A percentile compares a stretch with the other conserved stretches of the same genome.
These are phyloP conservation scores for Drosophila triauraria DNA, from an alignment of 1,140 invertebrate genomes.

Conservation along the genomic window DNA sequence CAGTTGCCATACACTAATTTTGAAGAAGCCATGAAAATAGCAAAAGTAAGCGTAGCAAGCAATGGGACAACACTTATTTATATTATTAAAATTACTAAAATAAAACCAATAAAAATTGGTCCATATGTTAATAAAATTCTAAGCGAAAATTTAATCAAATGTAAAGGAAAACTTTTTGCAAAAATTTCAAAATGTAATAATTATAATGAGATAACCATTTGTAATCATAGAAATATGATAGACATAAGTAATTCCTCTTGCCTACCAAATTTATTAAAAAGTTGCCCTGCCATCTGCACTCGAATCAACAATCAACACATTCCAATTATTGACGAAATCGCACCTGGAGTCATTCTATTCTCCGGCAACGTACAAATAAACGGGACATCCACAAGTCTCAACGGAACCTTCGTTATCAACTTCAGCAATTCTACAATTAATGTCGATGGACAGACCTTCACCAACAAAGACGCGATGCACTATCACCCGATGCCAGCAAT, in stretches of 20 bases:
- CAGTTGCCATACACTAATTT: neutral
- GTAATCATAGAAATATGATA: no score
- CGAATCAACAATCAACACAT: neutral
- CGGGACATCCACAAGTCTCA: constrained; percentile 3
- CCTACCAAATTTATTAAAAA: no score
- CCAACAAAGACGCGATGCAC: no score
- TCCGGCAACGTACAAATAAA: neutral
- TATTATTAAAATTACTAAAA: neutral
- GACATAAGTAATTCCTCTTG: no score
- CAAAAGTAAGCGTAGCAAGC: no score
- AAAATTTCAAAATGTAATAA: neutral
- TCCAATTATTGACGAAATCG: neutral
- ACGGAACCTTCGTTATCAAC: neutral
- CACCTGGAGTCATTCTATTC: neutral
- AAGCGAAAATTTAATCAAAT: neutral
- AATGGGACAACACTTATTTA: no score
- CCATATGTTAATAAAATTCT: neutral
- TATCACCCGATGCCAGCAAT: no score
- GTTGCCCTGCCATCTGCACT: no score
- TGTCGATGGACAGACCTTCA: no score
- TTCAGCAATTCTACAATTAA: constrained; percentile 2
- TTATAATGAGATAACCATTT: no score
- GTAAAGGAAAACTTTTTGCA: neutral
- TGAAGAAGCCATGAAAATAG: no score
- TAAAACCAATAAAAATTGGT: neutral